Base-by-base conservation (phyloP, 92 coral and sea anemone genomes). In the Umimayanthus chanpuru region DNA sequence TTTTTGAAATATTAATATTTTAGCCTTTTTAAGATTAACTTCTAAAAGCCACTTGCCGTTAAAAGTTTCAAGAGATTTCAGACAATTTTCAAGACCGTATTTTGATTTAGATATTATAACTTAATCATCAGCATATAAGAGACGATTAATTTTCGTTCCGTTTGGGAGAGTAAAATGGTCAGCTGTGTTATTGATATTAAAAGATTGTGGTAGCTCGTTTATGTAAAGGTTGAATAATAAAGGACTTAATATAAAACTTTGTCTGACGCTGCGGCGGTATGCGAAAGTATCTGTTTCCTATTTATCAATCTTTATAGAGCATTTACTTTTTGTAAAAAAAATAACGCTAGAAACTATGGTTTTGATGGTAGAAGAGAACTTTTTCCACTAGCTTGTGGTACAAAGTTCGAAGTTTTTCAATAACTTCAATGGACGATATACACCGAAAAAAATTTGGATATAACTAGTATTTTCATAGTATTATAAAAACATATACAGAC, bases 81-180 rank as follows among this genome's bases (percentile, higher is more conserved):
- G 70, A 85, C 88, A 85, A 76, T 85, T 85, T 39, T 66, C 78
- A 29, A 85, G 76, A 41, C 78, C 88, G 38, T 44, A 43, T 68
- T 85, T 85, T 28, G 88, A 85, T 85, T 73, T 85, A 26, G 88
- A 85, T 4, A 75, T 38, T 32, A 75, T 75, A 75, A 75, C 77
- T 8, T 3, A 58, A 58, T 15, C 21, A 15, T 61, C 21, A 14
- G 18, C n/a, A 61, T 14, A 15, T 61, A 43, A 68, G 28, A 68
- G 73, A 6, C 73, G 21, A 6, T 68, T 68, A 15, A 21, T 68
- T 68, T 68, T 73, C 44, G 78, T 73, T 14, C 88, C 85, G 82
- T 84, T 78, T 43, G 91, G 91, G 21, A 89, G 68, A 23, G 41
- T 23, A 25, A 82, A 55, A 38, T 75, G 83, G 79, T 83, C 91